Conservation (phyloP, 2,888 invertebrate genomes). For the Acrobasis repandana region DNA sequence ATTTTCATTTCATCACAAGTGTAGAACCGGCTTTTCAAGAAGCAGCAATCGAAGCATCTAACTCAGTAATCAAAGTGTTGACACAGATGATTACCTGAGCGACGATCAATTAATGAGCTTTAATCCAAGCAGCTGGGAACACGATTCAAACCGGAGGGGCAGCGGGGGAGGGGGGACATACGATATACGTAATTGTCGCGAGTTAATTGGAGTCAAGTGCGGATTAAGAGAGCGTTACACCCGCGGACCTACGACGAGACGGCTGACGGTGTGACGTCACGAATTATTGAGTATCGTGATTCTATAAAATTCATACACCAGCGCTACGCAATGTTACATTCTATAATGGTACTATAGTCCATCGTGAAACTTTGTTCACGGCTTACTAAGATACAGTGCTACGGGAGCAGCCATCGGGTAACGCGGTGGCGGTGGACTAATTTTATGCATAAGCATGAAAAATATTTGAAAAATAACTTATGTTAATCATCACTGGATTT, state of each 20-base stretch:
- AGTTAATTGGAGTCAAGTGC: slow-evolving; percentile 53
- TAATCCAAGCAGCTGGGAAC: slow-evolving; percentile 1
- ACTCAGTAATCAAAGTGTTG: slow-evolving; percentile 5
- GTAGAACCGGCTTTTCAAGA: neutral
- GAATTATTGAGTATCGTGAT: neutral
- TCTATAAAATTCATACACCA: too few species aligned
- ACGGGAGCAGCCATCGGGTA: too few species aligned
- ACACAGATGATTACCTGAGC: slow-evolving; percentile 13
- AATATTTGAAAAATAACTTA: too few species aligned
- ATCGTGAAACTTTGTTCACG: too few species aligned
- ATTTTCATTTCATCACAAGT: too few species aligned
- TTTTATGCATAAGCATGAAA: too few species aligned
- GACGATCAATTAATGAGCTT: slow-evolving; percentile 6
- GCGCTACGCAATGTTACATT: too few species aligned
- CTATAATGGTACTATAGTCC: too few species aligned
- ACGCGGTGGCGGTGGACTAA: too few species aligned
- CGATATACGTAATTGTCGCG: slow-evolving; percentile 28
- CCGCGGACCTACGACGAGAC: neutral
- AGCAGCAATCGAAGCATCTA: neutral
- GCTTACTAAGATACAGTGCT: too few species aligned
- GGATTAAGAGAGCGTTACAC: slow-evolving; percentile 45
- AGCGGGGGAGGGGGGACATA: neutral
- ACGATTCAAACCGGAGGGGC: neutral
- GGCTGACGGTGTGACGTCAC: neutral
- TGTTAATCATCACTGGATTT: too few species aligned